Evolutionary conservation across 2,113 vertebrate genomes (phyloP), one percentile per base, ranked within the genome.

Genomic region (Ceyx melanurus): DNA sequence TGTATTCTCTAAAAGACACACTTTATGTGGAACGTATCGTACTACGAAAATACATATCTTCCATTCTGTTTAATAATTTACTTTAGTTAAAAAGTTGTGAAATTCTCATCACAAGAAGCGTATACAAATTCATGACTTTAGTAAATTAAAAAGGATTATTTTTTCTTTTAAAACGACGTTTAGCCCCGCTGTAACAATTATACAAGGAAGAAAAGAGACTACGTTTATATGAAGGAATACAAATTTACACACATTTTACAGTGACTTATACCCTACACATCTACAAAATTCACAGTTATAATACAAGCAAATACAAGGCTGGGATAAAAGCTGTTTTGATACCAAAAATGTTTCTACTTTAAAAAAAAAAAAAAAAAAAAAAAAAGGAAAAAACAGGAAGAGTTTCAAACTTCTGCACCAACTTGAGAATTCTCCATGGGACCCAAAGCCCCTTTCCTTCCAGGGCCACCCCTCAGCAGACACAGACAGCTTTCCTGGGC

Each of bases 31-130:
- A 95, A 97, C 96, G 11, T 96, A 94, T 92, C 72, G 96, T 95
- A 96, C 98, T 98, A 98, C 94, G 98, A 98, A 98, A 98, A 98
- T 98, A 98, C 97, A 95, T 97, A 95, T 97, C 96, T 98, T 94
- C 97, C 97, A 93, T 96, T 98, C 92, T 97, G 93, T 96, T 97
- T 95, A 97, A 97, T 98, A 98, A 98, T 97, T 98, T 98, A 98
- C 97, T 98, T 98, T 89, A 94, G 94, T 97, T 97, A 97, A 98
- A 98, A 98, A 98, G 95, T 85, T 96, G 89, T 94, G 91, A 97
- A 95, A 96, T 89, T 88, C 96, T 95, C 96, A 80, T 97, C 96
- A 95, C 97, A 82, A 96, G 97, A 96, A 95, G 96, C 68, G 94
- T 97, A 95, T 97, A 98, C 94, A 98, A 98, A 97, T 93, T n/a